Base-by-base conservation (phyloP, 2,113 vertebrate genomes). In the Dolichallabes microphthalmus region DNA sequence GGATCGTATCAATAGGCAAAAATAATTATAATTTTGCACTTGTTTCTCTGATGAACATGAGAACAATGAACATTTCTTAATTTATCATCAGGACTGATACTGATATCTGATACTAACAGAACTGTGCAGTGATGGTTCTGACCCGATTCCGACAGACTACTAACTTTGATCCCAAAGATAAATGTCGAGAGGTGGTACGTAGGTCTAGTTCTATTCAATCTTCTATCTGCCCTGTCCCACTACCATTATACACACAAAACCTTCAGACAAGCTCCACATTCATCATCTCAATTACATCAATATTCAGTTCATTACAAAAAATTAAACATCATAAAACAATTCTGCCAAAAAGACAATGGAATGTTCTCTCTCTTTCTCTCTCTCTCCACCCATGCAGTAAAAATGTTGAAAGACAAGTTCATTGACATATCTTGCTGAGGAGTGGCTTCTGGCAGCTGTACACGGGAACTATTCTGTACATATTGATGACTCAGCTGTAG, bases 391-490 rank as follows among this genome's bases (percentile, higher is more conserved):
- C 12, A 79, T 69, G 61, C 30, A 69, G 52, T 19, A 79, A 85
- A 55, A 85, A 85, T 85, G 83, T 27, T 57, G 83, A 85, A 85
- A 17, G 76, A 52, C 83, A 69, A 39, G 83, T 80, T 85, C 14
- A 68, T 4, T 19, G 50, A 35, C 73, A 76, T 7, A 12, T 45
- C 22, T 45, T 39, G 61, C 22, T 57, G 22, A 57, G 73, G 39
- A 73, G 74, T 15, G 76, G 83, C 22, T 45, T 79, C 14, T 10
- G 0, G 0, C 60, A 14, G 17, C 73, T 77, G 27, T 66, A 74
- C 71, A 74, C 3, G 22, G 4, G 20, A 52, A 74, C 3, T 50
- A 74, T 74, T 50, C 71, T 25, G 22, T 13, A 14, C 20, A 76
- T n/a, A 50, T 3, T 15, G 50, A 53, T 55, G 13, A 14, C 73